Evolutionary conservation across 2,888 invertebrate genomes (phyloP).

Genomic region (Tanypteryx hageni): DNA sequence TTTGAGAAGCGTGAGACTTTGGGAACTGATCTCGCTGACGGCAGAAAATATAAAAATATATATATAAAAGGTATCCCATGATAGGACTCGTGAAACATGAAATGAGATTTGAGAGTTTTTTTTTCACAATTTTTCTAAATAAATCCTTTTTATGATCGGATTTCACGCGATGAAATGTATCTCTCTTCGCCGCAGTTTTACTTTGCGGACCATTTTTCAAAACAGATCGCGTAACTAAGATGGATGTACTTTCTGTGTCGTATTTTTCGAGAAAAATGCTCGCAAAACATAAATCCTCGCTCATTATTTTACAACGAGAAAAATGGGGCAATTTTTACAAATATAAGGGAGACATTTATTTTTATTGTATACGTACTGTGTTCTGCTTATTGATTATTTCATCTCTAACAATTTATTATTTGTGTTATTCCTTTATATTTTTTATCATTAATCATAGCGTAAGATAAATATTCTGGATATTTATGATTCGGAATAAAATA

Average conservation of each 20-base stretch:
- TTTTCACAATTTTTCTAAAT: neutral
- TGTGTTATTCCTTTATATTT: too few species aligned
- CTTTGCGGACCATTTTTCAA: neutral
- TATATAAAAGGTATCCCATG: neutral
- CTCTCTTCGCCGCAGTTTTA: neutral
- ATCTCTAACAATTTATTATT: too few species aligned
- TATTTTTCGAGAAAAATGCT: neutral
- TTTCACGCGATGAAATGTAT: slow-evolving; percentile 27
- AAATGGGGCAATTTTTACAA: too few species aligned
- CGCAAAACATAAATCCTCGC: neutral
- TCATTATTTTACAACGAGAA: neutral
- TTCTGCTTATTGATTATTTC: too few species aligned
- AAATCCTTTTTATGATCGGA: slow-evolving; percentile 36
- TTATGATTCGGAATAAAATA: too few species aligned
- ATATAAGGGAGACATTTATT: too few species aligned
- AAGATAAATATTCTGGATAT: too few species aligned
- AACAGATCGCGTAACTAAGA: neutral
- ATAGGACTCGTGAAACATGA: neutral
- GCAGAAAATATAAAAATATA: neutral
- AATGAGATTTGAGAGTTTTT: slow-evolving; percentile 15
- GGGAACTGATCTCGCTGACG: neutral
- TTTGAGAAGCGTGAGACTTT: neutral
- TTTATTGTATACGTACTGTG: too few species aligned
- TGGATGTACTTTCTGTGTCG: neutral
- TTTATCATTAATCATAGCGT: too few species aligned